phyloP scores from a whole-genome alignment of 1,140 invertebrate species.

The Lethrus apterus region DNA sequence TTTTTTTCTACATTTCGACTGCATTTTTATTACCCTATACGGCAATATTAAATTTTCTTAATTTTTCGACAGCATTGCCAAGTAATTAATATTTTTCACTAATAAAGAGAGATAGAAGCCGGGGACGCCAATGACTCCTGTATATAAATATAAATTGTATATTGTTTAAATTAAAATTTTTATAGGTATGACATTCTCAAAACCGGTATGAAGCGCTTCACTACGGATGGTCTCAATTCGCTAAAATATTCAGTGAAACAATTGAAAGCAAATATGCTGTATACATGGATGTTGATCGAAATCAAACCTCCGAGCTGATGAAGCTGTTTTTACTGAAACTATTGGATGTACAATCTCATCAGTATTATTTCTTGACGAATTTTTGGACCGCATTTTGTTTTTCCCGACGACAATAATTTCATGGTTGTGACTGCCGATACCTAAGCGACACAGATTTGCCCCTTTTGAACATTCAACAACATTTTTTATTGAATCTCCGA shows the following conservation, averaged over 20 bases:
- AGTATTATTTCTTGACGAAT: background rate
- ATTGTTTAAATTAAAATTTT: slow-evolving; percentile 27
- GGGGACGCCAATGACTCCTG: too few species aligned
- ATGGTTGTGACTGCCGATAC: background rate
- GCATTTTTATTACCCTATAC: too few species aligned
- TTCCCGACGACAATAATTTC: background rate
- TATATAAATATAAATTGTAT: slow-evolving; percentile 11
- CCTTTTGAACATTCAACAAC: too few species aligned
- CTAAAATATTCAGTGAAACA: slow-evolving; percentile 73
- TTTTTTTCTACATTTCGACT: too few species aligned
- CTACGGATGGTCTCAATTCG: slow-evolving; percentile 78
- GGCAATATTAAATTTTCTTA: too few species aligned
- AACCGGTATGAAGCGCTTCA: slow-evolving; percentile 72
- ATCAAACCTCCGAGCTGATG: slow-evolving; percentile 52
- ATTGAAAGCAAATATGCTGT: slow-evolving; percentile 60
- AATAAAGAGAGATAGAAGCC: too few species aligned
- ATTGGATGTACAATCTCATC: background rate
- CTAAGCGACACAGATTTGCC: too few species aligned
- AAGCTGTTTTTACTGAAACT: slow-evolving; percentile 18
- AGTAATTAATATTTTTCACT: too few species aligned
- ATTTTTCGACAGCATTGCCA: too few species aligned
- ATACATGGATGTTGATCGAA: slow-evolving; percentile 69
- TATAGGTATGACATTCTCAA: slow-evolving; percentile 76
- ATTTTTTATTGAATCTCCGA: too few species aligned
- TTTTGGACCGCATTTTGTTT: background rate